Evolutionary conservation across 2,113 vertebrate species (phyloP), one percentile per base, ranked within the genome.

Genomic region (Redunca redunca): DNA sequence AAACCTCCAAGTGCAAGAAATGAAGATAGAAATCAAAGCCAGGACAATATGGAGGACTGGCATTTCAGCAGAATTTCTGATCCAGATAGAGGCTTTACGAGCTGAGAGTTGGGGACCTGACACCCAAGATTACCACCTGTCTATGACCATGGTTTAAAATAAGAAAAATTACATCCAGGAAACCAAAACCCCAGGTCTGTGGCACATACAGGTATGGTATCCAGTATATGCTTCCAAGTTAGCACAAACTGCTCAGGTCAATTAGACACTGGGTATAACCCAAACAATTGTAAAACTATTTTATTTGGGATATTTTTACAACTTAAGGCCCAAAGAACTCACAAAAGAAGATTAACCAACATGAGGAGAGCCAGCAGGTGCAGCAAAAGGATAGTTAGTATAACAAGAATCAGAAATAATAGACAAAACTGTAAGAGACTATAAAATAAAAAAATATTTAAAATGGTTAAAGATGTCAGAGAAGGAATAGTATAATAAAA

Each of bases 11-110:
- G 15, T 40, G 9, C 19, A 85, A 94, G 46, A 89, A 90, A 78
- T 74, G 55, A 96, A 84, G 62, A 78, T 19, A 50, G 21, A 83
- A 88, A 90, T 81, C 36, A 96, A 97, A 98, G 57, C n/a, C 30
- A 88, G 57, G 71, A 15, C 13, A 58, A 11, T 93, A 36, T 23
- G 67, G 77, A 92, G 43, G 94, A n/a, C 43, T 88, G 71, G 14
- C 36, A 81, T 94, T 81, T 71, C 33, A 67, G 90, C 74, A 88
- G 64, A 57, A 94, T 85, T 84, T 90, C 48, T 90, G 77, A 90
- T 92, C 36, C n/a, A 87, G 40, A 40, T 88, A 62, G 48, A 36
- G 30, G 15, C 33, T 30, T 6, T 58, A 33, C n/a, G 17, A 92
- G 57, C 9, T 80, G 48, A 78, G 81, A 26, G 6, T 17, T 84